These are phyloP conservation scores for Rotaria magnacalcarata DNA, from an alignment of 2,888 invertebrate genomes.

Conservation along the genomic window DNA sequence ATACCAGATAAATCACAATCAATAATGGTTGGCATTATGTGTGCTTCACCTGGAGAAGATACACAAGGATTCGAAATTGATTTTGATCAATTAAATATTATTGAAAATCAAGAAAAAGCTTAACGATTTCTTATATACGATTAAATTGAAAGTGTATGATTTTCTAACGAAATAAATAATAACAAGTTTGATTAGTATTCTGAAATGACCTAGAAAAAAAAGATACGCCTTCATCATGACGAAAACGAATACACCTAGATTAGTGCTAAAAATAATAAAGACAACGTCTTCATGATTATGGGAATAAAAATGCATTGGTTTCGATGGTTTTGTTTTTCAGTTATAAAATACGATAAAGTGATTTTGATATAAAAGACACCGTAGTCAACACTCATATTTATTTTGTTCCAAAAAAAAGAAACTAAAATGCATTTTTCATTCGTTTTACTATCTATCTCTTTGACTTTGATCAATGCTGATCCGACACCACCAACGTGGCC, in stretches of 20 bases:
- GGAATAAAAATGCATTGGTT: neutral
- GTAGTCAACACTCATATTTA: no score
- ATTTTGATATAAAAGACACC: no score
- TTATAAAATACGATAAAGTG: no score
- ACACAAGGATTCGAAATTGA: neutral
- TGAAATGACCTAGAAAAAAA: neutral
- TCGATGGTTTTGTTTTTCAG: neutral
- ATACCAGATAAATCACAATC: neutral
- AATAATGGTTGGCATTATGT: neutral
- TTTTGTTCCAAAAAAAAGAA: neutral
- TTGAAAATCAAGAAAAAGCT: neutral
- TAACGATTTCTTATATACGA: no score
- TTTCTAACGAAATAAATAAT: no score
- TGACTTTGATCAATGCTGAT: neutral
- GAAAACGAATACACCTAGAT: neutral
- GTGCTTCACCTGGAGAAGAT: neutral
- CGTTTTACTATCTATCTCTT: neutral
- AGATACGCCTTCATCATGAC: neutral
- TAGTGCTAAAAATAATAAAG: no score
- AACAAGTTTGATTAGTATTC: no score
- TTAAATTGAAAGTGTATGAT: no score
- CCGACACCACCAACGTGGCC: neutral
- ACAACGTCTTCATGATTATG: neutral
- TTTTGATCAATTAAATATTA: neutral
- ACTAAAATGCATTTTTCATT: neutral